Evolutionary conservation across 2,888 invertebrate species (phyloP).

Genomic region (Herminia tarsipennalis): DNA sequence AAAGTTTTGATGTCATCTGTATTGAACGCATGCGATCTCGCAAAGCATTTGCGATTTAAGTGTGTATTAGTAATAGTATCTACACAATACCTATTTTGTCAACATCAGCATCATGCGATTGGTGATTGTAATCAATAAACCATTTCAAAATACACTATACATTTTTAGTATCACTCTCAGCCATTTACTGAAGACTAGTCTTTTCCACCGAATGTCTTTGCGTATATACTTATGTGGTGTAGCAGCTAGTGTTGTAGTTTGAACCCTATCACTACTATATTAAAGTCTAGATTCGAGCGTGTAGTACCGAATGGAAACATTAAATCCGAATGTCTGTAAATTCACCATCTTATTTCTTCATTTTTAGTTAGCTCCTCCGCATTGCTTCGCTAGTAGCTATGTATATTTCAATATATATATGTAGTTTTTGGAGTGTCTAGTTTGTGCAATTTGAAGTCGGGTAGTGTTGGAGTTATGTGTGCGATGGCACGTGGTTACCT

Average conservation of each 20-base stretch:
- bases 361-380: conserved; percentile 81
- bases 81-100: too few species aligned
- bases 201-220: conserved; percentile 50
- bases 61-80: conserved; percentile 28
- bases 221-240: conserved; percentile 63
- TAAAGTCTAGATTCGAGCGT: conserved; percentile 60
- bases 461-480: conserved; percentile 27
- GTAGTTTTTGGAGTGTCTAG: conserved; percentile 45
- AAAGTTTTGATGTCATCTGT: conserved; percentile 55
- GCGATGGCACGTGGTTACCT: conserved; percentile 71
- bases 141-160: conserved; percentile 30
- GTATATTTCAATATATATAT: conserved; percentile 43
- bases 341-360: conserved; percentile 81
- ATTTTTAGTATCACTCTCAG: conserved; percentile 38
- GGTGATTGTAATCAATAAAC: conserved; percentile 39
- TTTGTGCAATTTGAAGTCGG: conserved; percentile 36
- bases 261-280: conserved; percentile 48
- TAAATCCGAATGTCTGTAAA: conserved; percentile 81
- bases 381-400: conserved; percentile 72
- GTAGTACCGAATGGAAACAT: conserved; percentile 60
- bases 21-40: conserved; percentile 63
- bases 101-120: conserved; percentile 34
- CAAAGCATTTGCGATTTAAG: conserved; percentile 51
- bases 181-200: conserved; percentile 45
- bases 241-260: conserved; percentile 45